Base-by-base conservation (phyloP, 2,888 invertebrate species). In the Camptogramma bilineatum region DNA sequence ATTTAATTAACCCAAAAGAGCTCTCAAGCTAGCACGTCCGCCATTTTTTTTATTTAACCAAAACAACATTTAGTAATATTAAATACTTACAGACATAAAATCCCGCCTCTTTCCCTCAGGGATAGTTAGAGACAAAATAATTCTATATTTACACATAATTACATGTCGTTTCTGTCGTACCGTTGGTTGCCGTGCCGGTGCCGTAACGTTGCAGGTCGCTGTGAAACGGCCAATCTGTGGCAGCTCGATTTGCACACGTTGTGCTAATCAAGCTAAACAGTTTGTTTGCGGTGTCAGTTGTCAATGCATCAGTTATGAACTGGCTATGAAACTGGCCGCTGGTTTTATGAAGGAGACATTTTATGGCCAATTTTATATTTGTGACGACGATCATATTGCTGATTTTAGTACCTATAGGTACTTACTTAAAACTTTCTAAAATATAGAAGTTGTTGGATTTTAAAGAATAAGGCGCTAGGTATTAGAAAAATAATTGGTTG, bases 181-280 rank as follows among this genome's bases (percentile, higher is more conserved):
- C n/a, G n/a, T n/a, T n/a, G n/a, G n/a, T n/a, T 28, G 28, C 28
- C 28, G 28, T 34, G 2, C 34, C 34, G 34, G 13, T 39, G 34
- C 34, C 34, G 34, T 39, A 3, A 1, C 34, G 10, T 2, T 39
- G 13, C 34, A 39, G 13, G 34, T 39, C 1, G 13, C 34, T 39
- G 34, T 39, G 34, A 39, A 39, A 39, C 10, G 34, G 9, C 34
- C 34, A 13, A 13, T 91, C 80, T 79, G 80, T 75, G 70, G 76
- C 51, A 51, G 54, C 83, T 77, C 83, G 86, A 84, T 91, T 90
- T 87, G 90, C 90, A 84, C 85, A 90, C 86, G 88, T 87, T 84
- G 84, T 84, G 90, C 90, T 93, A 91, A 93, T 91, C 85, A 91
- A 89, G 87, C 88, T 91, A 91, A 91, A 91, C 82, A 86, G 84